These are phyloP conservation scores for Conus ventricosus DNA, from an alignment of 1,140 invertebrate species.

Conservation along the genomic window DNA sequence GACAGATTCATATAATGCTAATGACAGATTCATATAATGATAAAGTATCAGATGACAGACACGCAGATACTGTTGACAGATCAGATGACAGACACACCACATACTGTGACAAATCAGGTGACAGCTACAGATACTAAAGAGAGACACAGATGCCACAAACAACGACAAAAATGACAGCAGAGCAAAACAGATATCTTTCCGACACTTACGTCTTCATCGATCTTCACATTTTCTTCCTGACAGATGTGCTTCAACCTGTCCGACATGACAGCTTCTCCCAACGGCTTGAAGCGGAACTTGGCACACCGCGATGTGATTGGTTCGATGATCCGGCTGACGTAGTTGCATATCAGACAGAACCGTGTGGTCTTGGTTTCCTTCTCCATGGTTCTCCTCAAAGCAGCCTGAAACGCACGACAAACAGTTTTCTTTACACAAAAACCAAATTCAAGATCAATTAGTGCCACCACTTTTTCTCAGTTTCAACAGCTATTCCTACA, in stretches of 20 bases:
- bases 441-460: no score
- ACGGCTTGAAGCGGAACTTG: conserved; percentile 97
- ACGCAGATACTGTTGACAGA: no score
- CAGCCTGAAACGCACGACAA: conserved; percentile 79
- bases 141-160: no score
- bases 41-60: no score
- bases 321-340: conserved; percentile 97
- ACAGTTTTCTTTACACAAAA: background rate
- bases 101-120: no score
- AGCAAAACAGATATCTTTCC: background rate
- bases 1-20: no score
- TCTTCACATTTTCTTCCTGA: conserved; percentile 85
- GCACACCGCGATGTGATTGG: conserved; percentile 98
- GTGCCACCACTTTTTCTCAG: no score
- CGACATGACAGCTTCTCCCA: conserved; percentile 77
- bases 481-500: background rate
- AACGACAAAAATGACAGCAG: no score
- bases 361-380: conserved; percentile 94
- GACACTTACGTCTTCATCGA: conserved; percentile 74
- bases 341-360: conserved; percentile 99
- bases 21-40: no score
- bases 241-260: conserved; percentile 87
- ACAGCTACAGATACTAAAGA: no score
- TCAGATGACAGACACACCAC: no score
- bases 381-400: conserved; percentile 97